A percentile compares a stretch with the other conserved stretches of the same genome.
These are phyloP conservation scores for Liopterus haemorrhoidalis DNA, from an alignment of 2,888 invertebrate genomes.

Conservation along the genomic window DNA sequence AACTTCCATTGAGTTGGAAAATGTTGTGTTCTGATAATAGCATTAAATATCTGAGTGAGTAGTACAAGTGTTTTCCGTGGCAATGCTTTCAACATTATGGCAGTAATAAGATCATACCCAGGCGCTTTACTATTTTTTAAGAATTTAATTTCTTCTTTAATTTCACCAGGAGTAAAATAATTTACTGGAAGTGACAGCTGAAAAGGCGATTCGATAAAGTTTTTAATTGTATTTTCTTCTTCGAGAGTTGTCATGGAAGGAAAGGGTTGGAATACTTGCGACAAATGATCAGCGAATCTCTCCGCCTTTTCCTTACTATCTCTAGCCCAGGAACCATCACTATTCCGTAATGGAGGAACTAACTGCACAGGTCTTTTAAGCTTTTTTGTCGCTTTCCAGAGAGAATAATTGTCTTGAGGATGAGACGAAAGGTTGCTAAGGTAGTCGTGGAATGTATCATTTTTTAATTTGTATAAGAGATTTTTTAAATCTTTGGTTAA, in stretches of 20 bases:
- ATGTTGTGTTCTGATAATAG: conserved; percentile 26
- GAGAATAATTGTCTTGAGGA: conserved; percentile 16
- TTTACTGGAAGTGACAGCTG: conserved; percentile 18
- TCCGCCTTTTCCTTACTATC: conserved; percentile 26
- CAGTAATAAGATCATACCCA: conserved; percentile 27
- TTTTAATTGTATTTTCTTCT: conserved; percentile 12
- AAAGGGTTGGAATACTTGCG: conserved; percentile 21
- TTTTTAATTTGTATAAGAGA: conserved; percentile 10
- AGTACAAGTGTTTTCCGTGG: conserved; percentile 25
- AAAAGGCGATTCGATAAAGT: conserved; percentile 12
- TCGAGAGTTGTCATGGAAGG: conserved; percentile 1
- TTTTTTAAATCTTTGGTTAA: conserved; percentile 19
- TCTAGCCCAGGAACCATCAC: conserved; percentile 17
- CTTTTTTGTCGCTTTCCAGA: conserved; percentile 23
- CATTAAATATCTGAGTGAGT: conserved; percentile 30
- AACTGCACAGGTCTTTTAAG: conserved; percentile 5
- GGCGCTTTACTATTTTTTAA: conserved; percentile 17
- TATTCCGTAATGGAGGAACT: conserved; percentile 18
- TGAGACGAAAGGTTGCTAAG: conserved; percentile 8
- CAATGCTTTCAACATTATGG: conserved; percentile 28
- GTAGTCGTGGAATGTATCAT: conserved; percentile 1
- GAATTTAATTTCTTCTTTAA: conserved; percentile 11
- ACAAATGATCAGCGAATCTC: conserved; percentile 16
- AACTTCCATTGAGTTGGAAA: conserved; percentile 32
- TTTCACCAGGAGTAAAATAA: conserved; percentile 9